A percentile compares a stretch with the other conserved stretches of the same genome.
Conservation (phyloP, 2,888 invertebrate genomes). For the Pristionchus mayeri region DNA sequence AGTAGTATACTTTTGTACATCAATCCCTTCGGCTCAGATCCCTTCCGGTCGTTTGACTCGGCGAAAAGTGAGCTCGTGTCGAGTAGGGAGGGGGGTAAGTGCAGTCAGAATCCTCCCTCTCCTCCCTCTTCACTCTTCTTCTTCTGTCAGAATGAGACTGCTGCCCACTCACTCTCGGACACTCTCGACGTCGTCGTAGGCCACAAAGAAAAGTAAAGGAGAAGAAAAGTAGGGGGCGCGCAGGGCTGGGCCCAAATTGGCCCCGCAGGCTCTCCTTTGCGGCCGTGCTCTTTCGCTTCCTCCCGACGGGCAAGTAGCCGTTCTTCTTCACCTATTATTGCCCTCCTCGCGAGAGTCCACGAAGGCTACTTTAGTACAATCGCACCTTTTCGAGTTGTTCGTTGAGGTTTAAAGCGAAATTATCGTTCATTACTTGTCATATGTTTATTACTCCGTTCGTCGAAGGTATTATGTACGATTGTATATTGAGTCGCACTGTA, state of each 20-base stretch:
- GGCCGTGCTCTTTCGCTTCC: background rate
- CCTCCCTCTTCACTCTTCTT: background rate
- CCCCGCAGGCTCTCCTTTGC: background rate
- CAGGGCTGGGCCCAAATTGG: conserved; percentile 1
- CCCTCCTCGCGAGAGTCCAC: conserved; percentile 28
- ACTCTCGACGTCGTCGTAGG: conserved; percentile 26
- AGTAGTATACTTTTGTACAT: conserved; percentile 15
- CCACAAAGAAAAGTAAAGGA: conserved; percentile 38
- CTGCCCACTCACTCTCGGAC: conserved; percentile 1
- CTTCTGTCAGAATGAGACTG: background rate
- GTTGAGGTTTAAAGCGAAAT: background rate
- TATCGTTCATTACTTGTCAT: background rate
- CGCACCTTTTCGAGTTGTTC: background rate
- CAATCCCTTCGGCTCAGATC: background rate
- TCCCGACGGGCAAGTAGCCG: background rate
- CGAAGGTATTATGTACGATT: no score
- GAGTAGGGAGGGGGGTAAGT: background rate
- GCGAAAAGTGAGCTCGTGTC: background rate
- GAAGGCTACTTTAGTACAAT: conserved; percentile 31
- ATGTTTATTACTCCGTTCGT: background rate
- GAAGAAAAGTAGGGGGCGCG: conserved; percentile 38
- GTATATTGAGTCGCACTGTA: background rate
- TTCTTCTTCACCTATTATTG: conserved; percentile 38
- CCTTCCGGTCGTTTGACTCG: conserved; percentile 29
- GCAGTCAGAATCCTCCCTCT: background rate